Evolutionary conservation across 2,113 vertebrate genomes (phyloP).

Genomic region (Crotalus viridis): DNA sequence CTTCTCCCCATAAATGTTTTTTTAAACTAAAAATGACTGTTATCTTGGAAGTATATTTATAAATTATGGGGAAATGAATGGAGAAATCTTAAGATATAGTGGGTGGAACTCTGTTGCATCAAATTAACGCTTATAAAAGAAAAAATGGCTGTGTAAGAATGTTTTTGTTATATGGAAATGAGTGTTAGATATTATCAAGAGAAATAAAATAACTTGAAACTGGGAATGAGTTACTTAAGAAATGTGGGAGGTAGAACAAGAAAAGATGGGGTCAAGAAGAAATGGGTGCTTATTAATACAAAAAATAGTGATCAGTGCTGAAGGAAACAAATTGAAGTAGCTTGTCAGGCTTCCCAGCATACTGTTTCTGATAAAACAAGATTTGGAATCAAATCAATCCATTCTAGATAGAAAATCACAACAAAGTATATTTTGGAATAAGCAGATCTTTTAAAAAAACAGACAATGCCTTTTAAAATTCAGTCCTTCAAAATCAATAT

Average conservation of each 20-base stretch:
- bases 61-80: neutral
- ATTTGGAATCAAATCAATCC: neutral
- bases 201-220: neutral
- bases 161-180: neutral
- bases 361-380: neutral
- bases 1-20: neutral
- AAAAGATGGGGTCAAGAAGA: neutral
- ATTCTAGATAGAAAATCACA: neutral
- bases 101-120: neutral
- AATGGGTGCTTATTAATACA: neutral
- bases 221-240: neutral
- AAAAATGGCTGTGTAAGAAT: neutral
- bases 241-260: neutral
- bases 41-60: neutral
- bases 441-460: neutral
- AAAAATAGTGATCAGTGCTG: neutral
- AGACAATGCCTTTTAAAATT: neutral
- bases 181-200: neutral
- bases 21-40: neutral
- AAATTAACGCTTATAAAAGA: neutral
- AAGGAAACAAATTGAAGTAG: neutral
- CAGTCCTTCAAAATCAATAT: neutral
- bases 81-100: neutral
- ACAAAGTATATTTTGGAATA: neutral
- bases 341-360: neutral